Evolutionary conservation across 2,888 invertebrate genomes (phyloP).

Genomic region (Mythimna loreyi): DNA sequence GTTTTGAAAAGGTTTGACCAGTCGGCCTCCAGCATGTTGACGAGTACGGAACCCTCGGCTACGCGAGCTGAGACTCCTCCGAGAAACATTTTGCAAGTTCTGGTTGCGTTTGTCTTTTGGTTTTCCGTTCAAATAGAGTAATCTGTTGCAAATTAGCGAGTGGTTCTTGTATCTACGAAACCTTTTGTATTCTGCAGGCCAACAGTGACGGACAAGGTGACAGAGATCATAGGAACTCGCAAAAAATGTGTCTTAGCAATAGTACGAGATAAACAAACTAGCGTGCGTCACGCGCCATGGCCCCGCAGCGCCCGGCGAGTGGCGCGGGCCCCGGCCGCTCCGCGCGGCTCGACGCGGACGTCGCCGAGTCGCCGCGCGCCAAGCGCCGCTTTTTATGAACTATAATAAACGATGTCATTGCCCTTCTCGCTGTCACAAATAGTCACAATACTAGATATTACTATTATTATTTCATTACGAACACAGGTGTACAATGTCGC

Average conservation of each 20-base stretch:
- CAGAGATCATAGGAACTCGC: background rate
- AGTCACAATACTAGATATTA: constrained; percentile 28
- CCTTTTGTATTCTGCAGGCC: constrained; percentile 2
- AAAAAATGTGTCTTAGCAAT: constrained; percentile 4
- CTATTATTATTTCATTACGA: constrained; percentile 9
- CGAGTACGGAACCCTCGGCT: too few relatives aligned
- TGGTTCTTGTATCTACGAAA: background rate
- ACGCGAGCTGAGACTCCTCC: too few relatives aligned
- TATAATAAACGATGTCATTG: constrained; percentile 39
- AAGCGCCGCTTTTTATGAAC: constrained; percentile 36
- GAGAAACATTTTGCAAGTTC: background rate
- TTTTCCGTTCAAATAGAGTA: background rate
- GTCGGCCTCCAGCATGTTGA: too few relatives aligned
- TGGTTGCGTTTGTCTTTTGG: background rate
- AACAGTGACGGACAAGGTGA: constrained; percentile 1
- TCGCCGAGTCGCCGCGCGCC: constrained; percentile 2
- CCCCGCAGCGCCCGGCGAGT: constrained; percentile 7
- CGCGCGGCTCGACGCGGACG: background rate
- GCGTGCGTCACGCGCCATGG: constrained; percentile 4
- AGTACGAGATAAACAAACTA: background rate
- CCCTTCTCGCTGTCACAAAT: constrained; percentile 24
- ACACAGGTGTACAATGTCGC: background rate
- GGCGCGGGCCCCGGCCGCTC: too few relatives aligned
- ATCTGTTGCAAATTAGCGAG: background rate
- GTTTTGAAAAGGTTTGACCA: too few relatives aligned